Evolutionary conservation across 1,140 invertebrate species (phyloP), one percentile per base, ranked within the genome.

Genomic region (Pissodes strobi): DNA sequence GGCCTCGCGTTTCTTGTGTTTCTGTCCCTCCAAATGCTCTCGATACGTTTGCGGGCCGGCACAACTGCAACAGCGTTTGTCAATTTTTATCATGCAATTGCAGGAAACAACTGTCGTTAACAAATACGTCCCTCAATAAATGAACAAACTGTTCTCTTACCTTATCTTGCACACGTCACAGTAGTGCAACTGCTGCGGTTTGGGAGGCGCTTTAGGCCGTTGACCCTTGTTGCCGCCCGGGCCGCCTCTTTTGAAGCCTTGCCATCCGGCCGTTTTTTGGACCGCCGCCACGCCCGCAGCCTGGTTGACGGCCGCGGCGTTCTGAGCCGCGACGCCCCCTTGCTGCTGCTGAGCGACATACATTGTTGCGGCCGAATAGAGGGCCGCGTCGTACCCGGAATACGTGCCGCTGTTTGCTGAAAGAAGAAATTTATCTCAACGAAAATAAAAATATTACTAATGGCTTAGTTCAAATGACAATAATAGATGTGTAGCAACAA

Each of bases 151-250:
- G 0, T 59, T 12, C 3, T 2, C 34, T 69, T 68, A 98, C 66
- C 94, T 97, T 73, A 99, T 98, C 77, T 98, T 97, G 80, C 97
- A 99, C 2, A 98, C 93, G 79, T 97, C 94, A 78, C 94, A 97
- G 78, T 96, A 97, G 79, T 95, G 93, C 46, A 96, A 81, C 74
- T 95, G 92, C 74, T 95, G 93, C 12, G 92, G 91, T 71, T 94
- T 94, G 0, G 92, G 92, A 12, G 90, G 88, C 12, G 89, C 87
- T 78, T 93, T 93, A 1, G 89, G 83, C 56, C 88, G 80, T 77
- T 87, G 86, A 67, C 81, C 82, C 76, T 85, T 86, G 76, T 86
- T 86, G 76, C 81, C 84, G 45, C 82, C 86, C 67, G 83, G 83
- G 45, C 85, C 85, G 57, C 84, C 84, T 67, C 91, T 90, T 70